A percentile compares a stretch with the other conserved stretches of the same genome.
Evolutionary conservation across 1,140 invertebrate genomes (phyloP).

Genomic region (Cotesia typhae): DNA sequence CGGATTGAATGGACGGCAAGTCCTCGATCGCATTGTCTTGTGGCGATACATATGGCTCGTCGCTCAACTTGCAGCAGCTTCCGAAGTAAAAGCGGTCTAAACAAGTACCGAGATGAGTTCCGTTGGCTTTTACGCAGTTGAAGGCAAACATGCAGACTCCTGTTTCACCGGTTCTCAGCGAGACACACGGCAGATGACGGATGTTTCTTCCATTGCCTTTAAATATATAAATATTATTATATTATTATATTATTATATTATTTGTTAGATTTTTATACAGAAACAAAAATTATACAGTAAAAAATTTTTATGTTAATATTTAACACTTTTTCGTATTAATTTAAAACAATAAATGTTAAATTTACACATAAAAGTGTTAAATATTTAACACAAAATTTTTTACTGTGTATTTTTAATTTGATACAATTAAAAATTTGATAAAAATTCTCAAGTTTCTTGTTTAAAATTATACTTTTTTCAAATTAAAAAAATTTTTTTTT

Average conservation of each 20-base stretch:
- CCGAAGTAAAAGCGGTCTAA: slow-evolving; percentile 93
- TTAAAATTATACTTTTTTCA: too few species aligned
- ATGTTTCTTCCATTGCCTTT: slow-evolving; percentile 85
- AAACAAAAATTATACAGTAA: too few species aligned
- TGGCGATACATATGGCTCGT: slow-evolving; percentile 59
- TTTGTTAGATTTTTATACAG: too few species aligned
- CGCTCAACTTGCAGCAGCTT: slow-evolving; percentile 82
- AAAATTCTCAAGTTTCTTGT: too few species aligned
- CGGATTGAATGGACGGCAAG: slow-evolving; percentile 37
- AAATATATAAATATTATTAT: slow-evolving; percentile 40
- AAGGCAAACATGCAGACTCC: slow-evolving; percentile 95
- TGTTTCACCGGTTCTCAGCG: slow-evolving; percentile 77
- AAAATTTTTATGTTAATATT: too few species aligned
- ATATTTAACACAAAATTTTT: too few species aligned
- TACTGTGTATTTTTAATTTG: too few species aligned
- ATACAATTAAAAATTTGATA: too few species aligned
- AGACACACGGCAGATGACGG: slow-evolving; percentile 85
- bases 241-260: slow-evolving; percentile 5
- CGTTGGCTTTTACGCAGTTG: slow-evolving; percentile 89
- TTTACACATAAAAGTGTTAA: too few species aligned
- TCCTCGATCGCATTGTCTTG: slow-evolving; percentile 65
- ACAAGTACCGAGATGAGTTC: slow-evolving; percentile 89
- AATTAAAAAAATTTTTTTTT: too few species aligned
- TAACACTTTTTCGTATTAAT: too few species aligned
- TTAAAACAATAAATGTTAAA: too few species aligned